phyloP scores from a whole-genome alignment of 1,140 invertebrate species.

The Heliconius eleuchia region DNA sequence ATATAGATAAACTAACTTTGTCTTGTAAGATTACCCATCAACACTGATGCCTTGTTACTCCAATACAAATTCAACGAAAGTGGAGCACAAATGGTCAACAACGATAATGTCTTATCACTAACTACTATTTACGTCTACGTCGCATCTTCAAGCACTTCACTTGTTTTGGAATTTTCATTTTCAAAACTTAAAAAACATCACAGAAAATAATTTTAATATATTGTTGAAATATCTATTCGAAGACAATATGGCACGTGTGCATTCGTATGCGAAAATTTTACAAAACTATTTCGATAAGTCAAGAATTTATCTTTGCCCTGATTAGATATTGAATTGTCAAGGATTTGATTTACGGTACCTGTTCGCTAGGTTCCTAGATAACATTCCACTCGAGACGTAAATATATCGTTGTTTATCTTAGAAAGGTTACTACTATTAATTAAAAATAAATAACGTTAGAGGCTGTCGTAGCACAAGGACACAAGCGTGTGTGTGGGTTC shows the following conservation, averaged over 20 bases:
- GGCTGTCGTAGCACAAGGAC: too few relatives aligned
- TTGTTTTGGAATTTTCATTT: slow-evolving; percentile 25
- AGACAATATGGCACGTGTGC: slow-evolving; percentile 34
- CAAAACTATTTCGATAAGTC: slow-evolving; percentile 67
- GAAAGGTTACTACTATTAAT: not conserved
- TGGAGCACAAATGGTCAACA: slow-evolving; percentile 67
- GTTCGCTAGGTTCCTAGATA: slow-evolving; percentile 25
- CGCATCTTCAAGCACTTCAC: slow-evolving; percentile 57
- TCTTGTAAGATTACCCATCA: slow-evolving; percentile 45
- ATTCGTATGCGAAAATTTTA: slow-evolving; percentile 51
- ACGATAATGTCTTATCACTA: slow-evolving; percentile 67
- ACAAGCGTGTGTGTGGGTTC: too few relatives aligned
- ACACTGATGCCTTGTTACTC: slow-evolving; percentile 56
- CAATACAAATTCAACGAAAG: slow-evolving; percentile 59
- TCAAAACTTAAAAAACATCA: not conserved
- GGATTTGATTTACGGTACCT: slow-evolving; percentile 42
- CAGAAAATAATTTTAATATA: slow-evolving; percentile 9
- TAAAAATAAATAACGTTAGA: too few relatives aligned
- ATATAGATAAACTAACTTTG: slow-evolving; percentile 24
- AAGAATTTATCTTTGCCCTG: slow-evolving; percentile 61
- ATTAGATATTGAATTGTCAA: slow-evolving; percentile 73
- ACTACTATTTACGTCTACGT: slow-evolving; percentile 62
- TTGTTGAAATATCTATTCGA: not conserved
- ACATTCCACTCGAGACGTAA: slow-evolving; percentile 18
- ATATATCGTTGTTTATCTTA: not conserved